Base-by-base conservation (phyloP, 2,113 vertebrate genomes). In the Apodemus sylvaticus region DNA sequence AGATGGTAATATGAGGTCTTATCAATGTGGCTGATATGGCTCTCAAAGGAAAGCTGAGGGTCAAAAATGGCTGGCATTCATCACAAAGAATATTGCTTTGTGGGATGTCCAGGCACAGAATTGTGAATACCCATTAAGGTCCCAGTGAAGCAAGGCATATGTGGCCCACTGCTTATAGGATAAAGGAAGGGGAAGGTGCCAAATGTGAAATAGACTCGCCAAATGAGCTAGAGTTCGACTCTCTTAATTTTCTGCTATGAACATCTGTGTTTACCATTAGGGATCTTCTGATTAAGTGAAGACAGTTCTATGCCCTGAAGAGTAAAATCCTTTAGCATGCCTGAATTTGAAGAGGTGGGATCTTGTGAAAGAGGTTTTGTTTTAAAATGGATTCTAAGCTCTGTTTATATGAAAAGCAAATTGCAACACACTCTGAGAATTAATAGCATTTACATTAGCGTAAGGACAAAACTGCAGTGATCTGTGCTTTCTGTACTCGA, bases 31-130 rank as follows among this genome's bases (percentile, higher is more conserved):
- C 97, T 98, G 96, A 97, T 97, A 97, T 34, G 88, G 93, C 73
- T 98, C 96, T 98, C 96, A 83, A 83, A 97, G 97, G 97, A 98
- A 98, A 98, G 89, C 93, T 92, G 95, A 96, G 98, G 97, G 98
- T 98, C 98, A 98, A 98, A 98, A 98, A 98, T 98, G 92, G 92
- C 95, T 97, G 93, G 81, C 97, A 98, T 98, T 98, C 97, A 98
- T 98, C 96, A 97, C 31, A n/a, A 97, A 95, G 82, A 98, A 68
- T 81, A 96, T 98, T 98, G 96, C 92, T 98, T 98, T 96, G 96
- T 94, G 97, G 87, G 92, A 97, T 97, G 89, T 96, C 95, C 97
- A 88, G 96, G 70, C 97, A 60, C 48, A 97, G 88, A 96, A 97
- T 87, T 94, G 93, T 97, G 97, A 97, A 98, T 98, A 93, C 93